A percentile compares a stretch with the other conserved stretches of the same genome.
Conservation (phyloP, 2,797 vertebrate genomes). For the Anguilla anguilla region DNA sequence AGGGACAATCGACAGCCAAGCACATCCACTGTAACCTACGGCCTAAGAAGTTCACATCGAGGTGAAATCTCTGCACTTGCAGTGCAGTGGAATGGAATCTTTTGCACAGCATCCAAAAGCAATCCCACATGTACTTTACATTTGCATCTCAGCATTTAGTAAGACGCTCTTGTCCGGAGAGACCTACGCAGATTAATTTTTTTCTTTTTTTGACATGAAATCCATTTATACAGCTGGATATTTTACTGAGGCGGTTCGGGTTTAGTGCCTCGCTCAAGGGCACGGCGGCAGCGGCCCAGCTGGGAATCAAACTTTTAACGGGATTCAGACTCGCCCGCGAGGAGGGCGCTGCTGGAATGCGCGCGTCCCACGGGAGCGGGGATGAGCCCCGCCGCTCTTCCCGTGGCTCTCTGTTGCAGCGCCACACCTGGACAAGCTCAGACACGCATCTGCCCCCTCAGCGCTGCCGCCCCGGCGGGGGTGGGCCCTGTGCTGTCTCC, state of each 20-base stretch:
- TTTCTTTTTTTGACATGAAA: background rate
- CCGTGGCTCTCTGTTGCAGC: background rate
- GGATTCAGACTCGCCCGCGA: background rate
- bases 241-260: background rate
- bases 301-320: background rate
- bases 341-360: background rate
- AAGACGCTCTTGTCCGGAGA: background rate
- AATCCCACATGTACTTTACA: background rate
- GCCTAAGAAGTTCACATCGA: background rate
- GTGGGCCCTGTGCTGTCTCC: background rate
- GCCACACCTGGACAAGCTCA: constrained; percentile 1
- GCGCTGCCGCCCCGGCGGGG: background rate
- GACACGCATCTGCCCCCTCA: background rate
- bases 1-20: background rate
- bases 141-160: background rate
- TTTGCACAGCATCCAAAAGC: background rate
- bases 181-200: background rate
- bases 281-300: background rate
- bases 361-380: background rate
- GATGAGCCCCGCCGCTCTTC: background rate
- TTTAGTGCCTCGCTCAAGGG: background rate
- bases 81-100: background rate
- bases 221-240: background rate
- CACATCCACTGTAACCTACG: background rate
- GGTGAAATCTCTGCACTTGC: background rate